phyloP scores from a whole-genome alignment of 2,888 invertebrate species.

The Mellilla xanthometata region DNA sequence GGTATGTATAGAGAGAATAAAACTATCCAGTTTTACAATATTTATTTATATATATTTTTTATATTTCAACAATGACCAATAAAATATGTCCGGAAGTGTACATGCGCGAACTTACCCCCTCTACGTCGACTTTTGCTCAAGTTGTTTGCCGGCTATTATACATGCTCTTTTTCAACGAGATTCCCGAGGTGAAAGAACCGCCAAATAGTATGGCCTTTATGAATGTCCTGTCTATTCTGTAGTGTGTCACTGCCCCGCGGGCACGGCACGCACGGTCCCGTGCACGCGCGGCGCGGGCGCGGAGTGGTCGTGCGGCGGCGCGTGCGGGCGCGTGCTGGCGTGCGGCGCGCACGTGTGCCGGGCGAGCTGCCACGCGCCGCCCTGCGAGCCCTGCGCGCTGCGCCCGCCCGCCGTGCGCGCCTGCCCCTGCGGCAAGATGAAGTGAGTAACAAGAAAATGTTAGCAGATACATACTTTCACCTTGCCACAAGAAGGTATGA shows the following conservation, averaged over 20 bases:
- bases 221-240: not conserved
- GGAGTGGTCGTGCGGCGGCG: constrained; percentile 85
- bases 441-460: constrained; percentile 41
- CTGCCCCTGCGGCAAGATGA: constrained; percentile 68
- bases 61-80: too few species aligned
- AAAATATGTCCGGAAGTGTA: too few species aligned
- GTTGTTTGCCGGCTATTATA: too few species aligned
- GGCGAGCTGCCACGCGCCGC: constrained; percentile 92
- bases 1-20: constrained; percentile 61
- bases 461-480: too few species aligned
- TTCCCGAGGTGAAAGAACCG: too few species aligned
- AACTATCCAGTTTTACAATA: too few species aligned
- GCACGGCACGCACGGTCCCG: constrained; percentile 46
- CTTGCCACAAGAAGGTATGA: too few species aligned
- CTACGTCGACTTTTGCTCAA: too few species aligned
- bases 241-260: constrained; percentile 69
- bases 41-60: too few species aligned
- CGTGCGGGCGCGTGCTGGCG: constrained; percentile 90
- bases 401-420: constrained; percentile 49
- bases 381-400: constrained; percentile 85
- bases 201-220: too few species aligned
- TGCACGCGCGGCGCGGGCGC: constrained; percentile 46
- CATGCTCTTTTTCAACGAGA: too few species aligned
- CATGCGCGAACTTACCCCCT: too few species aligned
- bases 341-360: constrained; percentile 96